These are phyloP conservation scores for Clupea harengus DNA, from an alignment of 2,113 vertebrate species.

Conservation along the genomic window DNA sequence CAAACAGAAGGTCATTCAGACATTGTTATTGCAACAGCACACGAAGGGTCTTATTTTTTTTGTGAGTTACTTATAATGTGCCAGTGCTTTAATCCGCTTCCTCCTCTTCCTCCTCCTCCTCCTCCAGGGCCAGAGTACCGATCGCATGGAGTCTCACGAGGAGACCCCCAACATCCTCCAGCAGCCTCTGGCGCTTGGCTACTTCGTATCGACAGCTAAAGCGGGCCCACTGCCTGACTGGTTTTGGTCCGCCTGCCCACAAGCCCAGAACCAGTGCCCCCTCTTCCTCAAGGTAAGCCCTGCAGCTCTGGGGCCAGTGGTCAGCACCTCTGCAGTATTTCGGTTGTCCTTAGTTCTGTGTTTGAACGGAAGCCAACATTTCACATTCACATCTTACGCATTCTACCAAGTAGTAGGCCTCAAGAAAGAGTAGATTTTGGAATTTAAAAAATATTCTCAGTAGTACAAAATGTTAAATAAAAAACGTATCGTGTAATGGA, in stretches of 20 bases:
- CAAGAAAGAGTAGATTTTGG: background rate
- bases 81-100: background rate
- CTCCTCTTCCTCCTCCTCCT: background rate
- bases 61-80: background rate
- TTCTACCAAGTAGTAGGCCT: background rate
- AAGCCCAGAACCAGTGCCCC: slow-evolving; percentile 98
- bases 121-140: slow-evolving; percentile 87
- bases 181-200: slow-evolving; percentile 96
- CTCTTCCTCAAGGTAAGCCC: slow-evolving; percentile 77
- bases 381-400: too few species aligned
- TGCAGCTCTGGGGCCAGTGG: background rate
- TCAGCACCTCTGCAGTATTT: background rate
- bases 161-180: slow-evolving; percentile 98
- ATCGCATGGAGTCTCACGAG: slow-evolving; percentile 95
- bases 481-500: background rate
- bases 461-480: too few species aligned
- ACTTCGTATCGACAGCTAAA: slow-evolving; percentile 97
- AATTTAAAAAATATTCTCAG: background rate
- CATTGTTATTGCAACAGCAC: background rate
- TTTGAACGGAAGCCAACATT: background rate
- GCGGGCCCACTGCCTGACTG: slow-evolving; percentile 98
- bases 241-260: slow-evolving; percentile 99
- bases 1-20: background rate
- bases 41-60: background rate
- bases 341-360: background rate